A percentile compares a stretch with the other conserved stretches of the same genome.
Evolutionary conservation across 1,140 invertebrate species (phyloP).

Genomic region (Drosophila lowei): DNA sequence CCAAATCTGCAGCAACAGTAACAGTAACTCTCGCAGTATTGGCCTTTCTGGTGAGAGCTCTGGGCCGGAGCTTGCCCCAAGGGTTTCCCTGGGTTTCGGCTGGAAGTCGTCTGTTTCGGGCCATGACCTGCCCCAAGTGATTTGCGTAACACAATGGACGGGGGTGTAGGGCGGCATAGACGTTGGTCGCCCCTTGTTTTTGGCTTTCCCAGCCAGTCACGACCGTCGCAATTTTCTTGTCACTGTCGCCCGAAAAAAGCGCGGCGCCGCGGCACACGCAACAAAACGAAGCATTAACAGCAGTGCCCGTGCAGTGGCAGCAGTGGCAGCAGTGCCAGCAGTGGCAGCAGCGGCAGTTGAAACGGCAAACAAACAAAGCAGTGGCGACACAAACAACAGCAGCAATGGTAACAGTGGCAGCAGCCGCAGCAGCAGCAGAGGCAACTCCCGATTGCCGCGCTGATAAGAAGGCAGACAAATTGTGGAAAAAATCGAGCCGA

Average conservation of each 20-base stretch:
- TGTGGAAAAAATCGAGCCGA: neutral
- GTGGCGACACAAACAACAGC: constrained; percentile 19
- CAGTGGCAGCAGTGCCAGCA: constrained; percentile 14
- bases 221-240: constrained; percentile 75
- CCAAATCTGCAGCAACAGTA: constrained; percentile 9
- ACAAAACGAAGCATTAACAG: constrained; percentile 45
- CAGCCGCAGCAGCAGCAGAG: constrained; percentile 7
- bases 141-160: constrained; percentile 60
- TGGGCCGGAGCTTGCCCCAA: too few relatives aligned
- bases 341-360: constrained; percentile 38
- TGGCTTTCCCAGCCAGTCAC: constrained; percentile 78
- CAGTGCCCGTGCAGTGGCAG: constrained; percentile 22
- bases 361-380: constrained; percentile 62
- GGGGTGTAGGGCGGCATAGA: too few relatives aligned
- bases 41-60: neutral
- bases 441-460: constrained; percentile 56
- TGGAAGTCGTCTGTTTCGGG: constrained; percentile 8
- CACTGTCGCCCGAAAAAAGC: constrained; percentile 61
- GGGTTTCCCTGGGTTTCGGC: neutral
- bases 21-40: constrained; percentile 4
- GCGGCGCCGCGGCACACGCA: constrained; percentile 47
- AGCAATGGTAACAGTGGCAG: constrained; percentile 3
- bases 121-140: constrained; percentile 63
- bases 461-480: constrained; percentile 54
- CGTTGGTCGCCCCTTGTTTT: constrained; percentile 34